Evolutionary conservation across 2,113 vertebrate genomes (phyloP).

Genomic region (Ophthalmolycus amberensis): DNA sequence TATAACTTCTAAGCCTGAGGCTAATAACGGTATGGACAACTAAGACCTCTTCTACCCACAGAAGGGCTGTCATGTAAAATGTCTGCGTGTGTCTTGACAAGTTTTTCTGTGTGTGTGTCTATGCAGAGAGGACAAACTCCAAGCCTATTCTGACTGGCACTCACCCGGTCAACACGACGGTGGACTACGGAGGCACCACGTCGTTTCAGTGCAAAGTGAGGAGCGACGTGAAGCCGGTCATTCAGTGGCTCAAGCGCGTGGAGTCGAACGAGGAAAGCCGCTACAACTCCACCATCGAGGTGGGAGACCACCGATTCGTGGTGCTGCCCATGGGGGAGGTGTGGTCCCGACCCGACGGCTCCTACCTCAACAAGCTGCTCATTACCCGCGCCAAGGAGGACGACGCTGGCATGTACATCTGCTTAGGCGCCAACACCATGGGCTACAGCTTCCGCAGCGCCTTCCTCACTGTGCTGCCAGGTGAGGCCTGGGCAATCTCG

Average conservation of each 20-base stretch:
- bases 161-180: constrained; percentile 95
- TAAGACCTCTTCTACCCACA: constrained; percentile 46
- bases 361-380: constrained; percentile 99
- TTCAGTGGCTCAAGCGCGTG: constrained; percentile 98
- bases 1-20: constrained; percentile 61
- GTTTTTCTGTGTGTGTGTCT: constrained; percentile 14
- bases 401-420: constrained; percentile 98
- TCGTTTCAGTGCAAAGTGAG: constrained; percentile 99
- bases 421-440: constrained; percentile 98
- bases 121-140: constrained; percentile 93
- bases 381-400: constrained; percentile 95
- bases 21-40: constrained; percentile 45
- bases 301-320: constrained; percentile 94
- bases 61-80: constrained; percentile 47
- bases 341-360: constrained; percentile 96
- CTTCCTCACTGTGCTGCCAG: constrained; percentile 95
- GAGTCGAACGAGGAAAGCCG: constrained; percentile 92
- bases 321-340: constrained; percentile 97
- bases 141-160: constrained; percentile 96
- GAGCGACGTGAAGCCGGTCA: constrained; percentile 97
- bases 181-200: constrained; percentile 95
- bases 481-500: constrained; percentile 76
- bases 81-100: constrained; percentile 30
- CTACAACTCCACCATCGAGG: constrained; percentile 97
- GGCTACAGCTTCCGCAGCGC: constrained; percentile 98